Evolutionary conservation across 2,888 invertebrate genomes (phyloP).

Genomic region (Euspilapteryx auroguttella): DNA sequence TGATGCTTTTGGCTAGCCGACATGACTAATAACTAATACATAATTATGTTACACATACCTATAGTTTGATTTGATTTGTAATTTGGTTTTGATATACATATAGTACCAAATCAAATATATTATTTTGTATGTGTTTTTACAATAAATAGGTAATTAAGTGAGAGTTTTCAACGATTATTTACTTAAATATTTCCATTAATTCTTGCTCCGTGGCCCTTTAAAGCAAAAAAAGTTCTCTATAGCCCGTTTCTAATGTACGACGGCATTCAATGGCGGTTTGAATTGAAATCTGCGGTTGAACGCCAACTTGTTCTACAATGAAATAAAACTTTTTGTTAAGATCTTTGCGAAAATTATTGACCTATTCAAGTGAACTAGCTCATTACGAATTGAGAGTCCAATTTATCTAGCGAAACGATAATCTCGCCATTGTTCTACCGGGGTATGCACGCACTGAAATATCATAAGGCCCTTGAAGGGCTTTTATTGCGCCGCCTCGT

Average conservation of each 20-base stretch:
- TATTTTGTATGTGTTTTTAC: too few species aligned
- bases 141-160: too few species aligned
- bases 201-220: too few species aligned
- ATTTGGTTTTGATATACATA: too few species aligned
- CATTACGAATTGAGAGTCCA: constrained; percentile 11
- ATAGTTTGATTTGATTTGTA: too few species aligned
- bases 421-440: constrained; percentile 13
- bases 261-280: constrained; percentile 2
- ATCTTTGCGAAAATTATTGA: constrained; percentile 13
- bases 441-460: constrained; percentile 9
- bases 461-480: constrained; percentile 8
- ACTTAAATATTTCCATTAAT: too few species aligned
- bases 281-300: constrained; percentile 4
- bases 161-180: too few species aligned
- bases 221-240: too few species aligned
- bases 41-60: too few species aligned
- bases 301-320: constrained; percentile 5
- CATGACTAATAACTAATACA: too few species aligned
- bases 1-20: too few species aligned
- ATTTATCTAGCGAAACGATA: constrained; percentile 10
- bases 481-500: constrained; percentile 2
- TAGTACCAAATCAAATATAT: too few species aligned
- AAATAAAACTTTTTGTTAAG: constrained; percentile 12
- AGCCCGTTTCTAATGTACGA: background rate
- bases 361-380: constrained; percentile 13